Conservation (phyloP, 2,888 invertebrate genomes). For the Abscondita cerata region DNA sequence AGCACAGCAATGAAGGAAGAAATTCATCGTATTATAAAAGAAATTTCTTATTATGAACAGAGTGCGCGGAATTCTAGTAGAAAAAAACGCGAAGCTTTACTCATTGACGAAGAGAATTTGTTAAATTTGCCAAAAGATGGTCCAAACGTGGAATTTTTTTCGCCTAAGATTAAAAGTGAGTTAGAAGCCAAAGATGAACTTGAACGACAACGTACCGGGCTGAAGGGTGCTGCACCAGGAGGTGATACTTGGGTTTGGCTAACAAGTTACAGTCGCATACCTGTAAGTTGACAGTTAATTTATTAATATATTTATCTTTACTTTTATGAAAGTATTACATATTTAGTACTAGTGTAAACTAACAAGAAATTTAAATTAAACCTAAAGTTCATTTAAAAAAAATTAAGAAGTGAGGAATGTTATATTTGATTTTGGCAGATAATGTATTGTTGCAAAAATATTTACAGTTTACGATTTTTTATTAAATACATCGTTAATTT, state of each 20-base stretch:
- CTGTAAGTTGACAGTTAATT: conserved; percentile 63
- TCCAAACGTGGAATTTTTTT: conserved; percentile 75
- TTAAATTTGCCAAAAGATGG: conserved; percentile 53
- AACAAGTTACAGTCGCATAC: conserved; percentile 85
- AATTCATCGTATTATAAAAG: conserved; percentile 47
- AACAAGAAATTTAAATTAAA: too few species aligned
- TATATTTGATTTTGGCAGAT: too few species aligned
- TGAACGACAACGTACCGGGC: conserved; percentile 66
- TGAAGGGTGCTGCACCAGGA: conserved; percentile 72
- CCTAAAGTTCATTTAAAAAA: too few species aligned
- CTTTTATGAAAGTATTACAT: too few species aligned
- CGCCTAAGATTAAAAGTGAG: conserved; percentile 71
- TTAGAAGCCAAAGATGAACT: conserved; percentile 71
- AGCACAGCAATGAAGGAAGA: conserved; percentile 48
- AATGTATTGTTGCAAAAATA: too few species aligned
- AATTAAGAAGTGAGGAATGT: too few species aligned
- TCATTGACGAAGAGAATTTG: conserved; percentile 47
- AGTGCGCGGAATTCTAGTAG: conserved; percentile 18
- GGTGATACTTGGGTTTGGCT: conserved; percentile 87
- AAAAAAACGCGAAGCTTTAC: conserved; percentile 40
- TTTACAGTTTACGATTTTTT: too few species aligned
- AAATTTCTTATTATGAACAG: conserved; percentile 35
- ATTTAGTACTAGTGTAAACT: too few species aligned
- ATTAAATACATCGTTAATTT: too few species aligned
- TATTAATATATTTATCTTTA: too few species aligned